phyloP scores from a whole-genome alignment of 2,888 invertebrate genomes.

The Oligia latruncula region DNA sequence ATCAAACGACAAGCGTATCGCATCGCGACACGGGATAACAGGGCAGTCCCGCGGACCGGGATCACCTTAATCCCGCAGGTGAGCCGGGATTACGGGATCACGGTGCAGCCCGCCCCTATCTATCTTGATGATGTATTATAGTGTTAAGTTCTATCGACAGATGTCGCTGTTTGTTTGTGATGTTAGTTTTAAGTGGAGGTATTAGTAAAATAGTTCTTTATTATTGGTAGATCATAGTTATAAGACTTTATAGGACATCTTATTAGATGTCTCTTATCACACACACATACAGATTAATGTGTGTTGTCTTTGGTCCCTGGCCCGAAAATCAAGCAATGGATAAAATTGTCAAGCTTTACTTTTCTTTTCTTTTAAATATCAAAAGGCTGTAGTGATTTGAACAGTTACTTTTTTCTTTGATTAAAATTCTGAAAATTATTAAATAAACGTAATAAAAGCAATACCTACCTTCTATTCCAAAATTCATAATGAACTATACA shows the following conservation, averaged over 20 bases:
- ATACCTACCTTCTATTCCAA: background rate
- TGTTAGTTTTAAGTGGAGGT: slow-evolving; percentile 30
- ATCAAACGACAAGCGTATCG: slow-evolving; percentile 66
- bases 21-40: slow-evolving; percentile 67
- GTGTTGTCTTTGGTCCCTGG: too few relatives aligned
- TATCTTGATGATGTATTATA: slow-evolving; percentile 84
- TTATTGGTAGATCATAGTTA: background rate
- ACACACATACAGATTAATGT: too few relatives aligned
- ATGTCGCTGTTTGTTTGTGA: slow-evolving; percentile 71
- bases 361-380: background rate
- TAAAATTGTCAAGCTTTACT: too few relatives aligned
- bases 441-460: background rate
- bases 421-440: background rate
- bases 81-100: slow-evolving; percentile 77
- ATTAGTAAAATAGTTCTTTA: slow-evolving; percentile 1
- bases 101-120: slow-evolving; percentile 72
- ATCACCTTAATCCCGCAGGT: slow-evolving; percentile 82
- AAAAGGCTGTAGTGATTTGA: background rate
- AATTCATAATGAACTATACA: slow-evolving; percentile 16
- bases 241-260: background rate
- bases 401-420: background rate
- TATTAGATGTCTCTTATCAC: background rate
- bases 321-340: too few relatives aligned
- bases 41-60: slow-evolving; percentile 68
- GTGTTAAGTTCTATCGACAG: slow-evolving; percentile 79